Percentiles rank a stretch among this genome's conserved stretches.
Evolutionary conservation across 2,113 vertebrate genomes (phyloP).

Genomic region (Tor tambroides): DNA sequence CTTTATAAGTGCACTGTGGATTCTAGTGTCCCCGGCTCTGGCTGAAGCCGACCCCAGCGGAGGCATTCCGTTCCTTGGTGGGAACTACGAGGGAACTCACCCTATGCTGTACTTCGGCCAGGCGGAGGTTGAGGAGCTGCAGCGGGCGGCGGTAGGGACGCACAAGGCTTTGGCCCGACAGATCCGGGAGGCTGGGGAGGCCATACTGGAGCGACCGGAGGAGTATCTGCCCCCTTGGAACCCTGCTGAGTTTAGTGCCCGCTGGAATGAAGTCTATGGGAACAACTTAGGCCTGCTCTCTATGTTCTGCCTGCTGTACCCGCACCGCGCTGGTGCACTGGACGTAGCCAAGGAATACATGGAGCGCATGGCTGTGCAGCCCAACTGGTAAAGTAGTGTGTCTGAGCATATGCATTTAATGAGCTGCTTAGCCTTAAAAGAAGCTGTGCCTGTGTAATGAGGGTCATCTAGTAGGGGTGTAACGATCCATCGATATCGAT

Average conservation of each 20-base stretch:
- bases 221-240: slow-evolving; percentile 96
- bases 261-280: slow-evolving; percentile 98
- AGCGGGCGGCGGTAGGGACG: slow-evolving; percentile 74
- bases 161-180: slow-evolving; percentile 83
- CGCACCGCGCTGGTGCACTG: slow-evolving; percentile 88
- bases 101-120: slow-evolving; percentile 94
- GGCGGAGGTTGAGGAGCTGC: slow-evolving; percentile 82
- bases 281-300: slow-evolving; percentile 95
- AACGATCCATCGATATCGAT: too few species aligned
- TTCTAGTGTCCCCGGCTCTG: slow-evolving; percentile 68
- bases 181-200: slow-evolving; percentile 85
- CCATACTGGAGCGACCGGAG: slow-evolving; percentile 87
- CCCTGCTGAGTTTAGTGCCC: slow-evolving; percentile 87
- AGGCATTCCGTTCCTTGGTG: slow-evolving; percentile 88
- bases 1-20: slow-evolving; percentile 87
- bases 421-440: background rate
- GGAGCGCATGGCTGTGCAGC: slow-evolving; percentile 99
- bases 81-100: slow-evolving; percentile 88
- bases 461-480: too few species aligned
- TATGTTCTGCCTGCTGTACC: slow-evolving; percentile 95
- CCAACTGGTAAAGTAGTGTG: slow-evolving; percentile 90
- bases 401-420: background rate
- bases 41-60: slow-evolving; percentile 74
- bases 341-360: slow-evolving; percentile 93
- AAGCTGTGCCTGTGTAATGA: too few species aligned